Conservation (phyloP, 2,888 invertebrate species). For the Drosophila aldrichi region DNA sequence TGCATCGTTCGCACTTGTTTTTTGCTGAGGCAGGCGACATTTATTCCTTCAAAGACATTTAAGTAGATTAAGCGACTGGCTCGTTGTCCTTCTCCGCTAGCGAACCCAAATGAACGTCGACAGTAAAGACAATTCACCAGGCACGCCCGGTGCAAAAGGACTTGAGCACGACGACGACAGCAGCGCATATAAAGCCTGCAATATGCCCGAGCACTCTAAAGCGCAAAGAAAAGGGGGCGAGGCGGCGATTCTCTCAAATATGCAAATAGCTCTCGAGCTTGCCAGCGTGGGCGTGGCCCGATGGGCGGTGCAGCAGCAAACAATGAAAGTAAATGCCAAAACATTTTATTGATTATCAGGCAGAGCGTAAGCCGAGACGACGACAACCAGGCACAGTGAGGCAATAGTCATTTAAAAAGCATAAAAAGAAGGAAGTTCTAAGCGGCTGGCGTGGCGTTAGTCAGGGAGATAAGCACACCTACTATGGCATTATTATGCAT, state of each 20-base stretch:
- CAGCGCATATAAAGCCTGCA: slow-evolving; percentile 66
- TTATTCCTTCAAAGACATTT: slow-evolving; percentile 74
- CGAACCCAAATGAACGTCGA: slow-evolving; percentile 79
- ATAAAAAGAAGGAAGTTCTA: not conserved
- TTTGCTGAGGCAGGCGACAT: slow-evolving; percentile 49
- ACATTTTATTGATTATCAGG: slow-evolving; percentile 80
- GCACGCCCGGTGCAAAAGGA: slow-evolving; percentile 77
- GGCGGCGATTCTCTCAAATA: slow-evolving; percentile 57
- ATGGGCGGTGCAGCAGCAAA: slow-evolving; percentile 76
- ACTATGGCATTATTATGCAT: too few species aligned
- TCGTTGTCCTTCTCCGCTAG: slow-evolving; percentile 65
- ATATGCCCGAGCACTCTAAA: slow-evolving; percentile 64
- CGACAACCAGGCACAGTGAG: slow-evolving; percentile 48
- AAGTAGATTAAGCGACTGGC: slow-evolving; percentile 80
- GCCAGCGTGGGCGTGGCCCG: slow-evolving; percentile 58
- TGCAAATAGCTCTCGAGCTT: slow-evolving; percentile 66
- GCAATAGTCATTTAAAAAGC: not conserved
- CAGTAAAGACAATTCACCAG: slow-evolving; percentile 78
- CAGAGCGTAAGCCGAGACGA: slow-evolving; percentile 49
- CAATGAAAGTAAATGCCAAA: slow-evolving; percentile 82
- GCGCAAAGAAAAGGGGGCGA: not conserved
- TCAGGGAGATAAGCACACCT: too few species aligned
- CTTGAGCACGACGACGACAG: slow-evolving; percentile 55
- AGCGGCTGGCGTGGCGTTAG: too few species aligned
- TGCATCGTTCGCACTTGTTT: not conserved